Evolutionary conservation across 2,888 invertebrate species (phyloP), one percentile per base, ranked within the genome.

Genomic region (Apamea epomidion): DNA sequence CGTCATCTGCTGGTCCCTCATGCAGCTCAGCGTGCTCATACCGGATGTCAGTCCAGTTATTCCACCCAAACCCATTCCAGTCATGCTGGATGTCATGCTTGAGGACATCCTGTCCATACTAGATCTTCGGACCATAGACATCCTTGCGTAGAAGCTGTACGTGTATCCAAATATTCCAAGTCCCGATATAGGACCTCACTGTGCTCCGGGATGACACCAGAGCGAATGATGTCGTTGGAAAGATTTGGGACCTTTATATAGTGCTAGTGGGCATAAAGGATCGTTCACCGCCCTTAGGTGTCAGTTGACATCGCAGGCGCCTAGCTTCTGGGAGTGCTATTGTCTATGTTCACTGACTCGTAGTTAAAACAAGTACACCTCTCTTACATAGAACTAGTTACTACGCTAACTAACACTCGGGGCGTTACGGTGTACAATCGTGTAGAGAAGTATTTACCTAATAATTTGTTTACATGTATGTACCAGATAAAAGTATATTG

Each of bases 61-160:
- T 75, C 97, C 97, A 58, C 97, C 97, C 88, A 97, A 94, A 67
- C 97, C 97, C 97, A 97, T 97, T 76, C 97, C 96, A 90, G 97
- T 97, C 94, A 97, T 96, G 90, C 97, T 97, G 79, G 97, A 97
- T 75, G 96, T 97, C 96, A 96, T 97, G 92, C 96, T 97, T 81
- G 95, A 96, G 89, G 97, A 97, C 97, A 97, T 97, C 88, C 97
- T 95, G 93, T 97, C 97, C 95, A 96, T 96, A 89, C 95, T 96
- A 87, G 96, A 95, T 91, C 95, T 93, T 90, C 95, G 93, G 81
- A 95, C 95, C 94, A 95, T 95, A 90, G 95, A 93, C 95, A 95
- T 95, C 83, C 92, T 94, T 91, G 90, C 87, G 90, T 88, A 89
- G 80, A 89, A 86, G 84, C 86, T 90, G 81, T 89, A 88, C 76